Base-by-base conservation (phyloP, 2,888 invertebrate species). In the Mermis nigrescens region DNA sequence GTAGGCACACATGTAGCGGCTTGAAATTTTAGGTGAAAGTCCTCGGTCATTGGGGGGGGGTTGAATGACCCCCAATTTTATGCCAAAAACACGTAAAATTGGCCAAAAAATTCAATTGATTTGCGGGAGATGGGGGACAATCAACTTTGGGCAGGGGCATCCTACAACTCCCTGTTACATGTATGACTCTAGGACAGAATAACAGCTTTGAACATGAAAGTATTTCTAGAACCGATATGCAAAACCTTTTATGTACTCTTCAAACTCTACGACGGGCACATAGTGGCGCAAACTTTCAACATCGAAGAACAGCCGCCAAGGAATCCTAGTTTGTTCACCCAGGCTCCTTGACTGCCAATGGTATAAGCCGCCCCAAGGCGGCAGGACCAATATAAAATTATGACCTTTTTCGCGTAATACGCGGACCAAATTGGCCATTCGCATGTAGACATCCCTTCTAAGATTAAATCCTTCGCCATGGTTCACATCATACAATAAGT, bases 381-480 rank as follows among this genome's bases (percentile, higher is more conserved):
- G 94, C 63, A 98, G 76, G 54, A 94, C 88, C 69, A 72, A 63
- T 15, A 68, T 59, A 53, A 63, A 69, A 59, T 71, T 68, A 19
- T 68, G 62, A 7, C 71, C 77, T 60, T 62, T 60, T 27, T 70
- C 66, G 61, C 80, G 78, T 58, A 89, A 77, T 61, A 82, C 80
- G 31, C 82, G 79, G 0, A 87, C 78, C 70, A 92, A 82, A 54
- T 85, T 83, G 1, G 92, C 90, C 68, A 91, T 79, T 66, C 95
- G 80, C 79, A 95, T 83, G 70, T 89, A 95, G 1, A 98, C 94
- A 77, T 98, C 95, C 38, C 95, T 80, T 22, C 92, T 79, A 62
- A 98, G 79, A 77, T 98, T 98, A 71, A 98, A 98, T 0, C 98
- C 98, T 78, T 98, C 95, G 0, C 86, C 83, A 1, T 83, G 83